A percentile compares a stretch with the other conserved stretches of the same genome.
phyloP scores from a whole-genome alignment of 35 echinoderm and acorn worm species.

The Antedon bifida region DNA sequence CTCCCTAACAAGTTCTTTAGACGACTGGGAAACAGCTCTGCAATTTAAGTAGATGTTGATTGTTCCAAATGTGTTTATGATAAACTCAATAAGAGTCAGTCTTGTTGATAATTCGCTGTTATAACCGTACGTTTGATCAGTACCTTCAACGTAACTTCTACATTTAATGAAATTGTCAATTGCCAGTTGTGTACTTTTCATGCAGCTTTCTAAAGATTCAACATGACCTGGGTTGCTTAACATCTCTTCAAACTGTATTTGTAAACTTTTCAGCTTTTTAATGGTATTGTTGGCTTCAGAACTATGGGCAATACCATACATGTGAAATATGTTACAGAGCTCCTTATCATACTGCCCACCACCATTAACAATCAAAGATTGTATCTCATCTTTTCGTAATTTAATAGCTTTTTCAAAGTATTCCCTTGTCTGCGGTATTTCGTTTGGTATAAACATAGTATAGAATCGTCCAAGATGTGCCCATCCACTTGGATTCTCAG shows the following conservation, averaged over 20 bases:
- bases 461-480: constrained; percentile 14
- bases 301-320: no score
- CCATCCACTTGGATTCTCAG: constrained; percentile 16
- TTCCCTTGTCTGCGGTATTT: not conserved
- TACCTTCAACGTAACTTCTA: constrained; percentile 3
- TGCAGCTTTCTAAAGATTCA: not conserved
- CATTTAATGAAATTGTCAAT: constrained; percentile 4
- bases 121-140: not conserved
- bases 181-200: not conserved
- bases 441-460: not conserved
- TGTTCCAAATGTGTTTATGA: not conserved
- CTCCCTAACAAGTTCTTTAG: constrained; percentile 6
- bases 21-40: not conserved
- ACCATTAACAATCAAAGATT: no score
- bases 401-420: constrained; percentile 1
- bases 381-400: constrained; percentile 7
- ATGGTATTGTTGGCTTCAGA: no score
- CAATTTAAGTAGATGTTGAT: not conserved
- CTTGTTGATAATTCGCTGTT: not conserved
- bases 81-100: constrained; percentile 2
- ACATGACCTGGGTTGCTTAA: not conserved
- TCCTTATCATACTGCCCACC: not conserved
- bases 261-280: no score
- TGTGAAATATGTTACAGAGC: constrained; percentile 5
- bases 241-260: no score